Percentiles rank a stretch among this genome's conserved stretches.
Conservation (phyloP, 2,797 vertebrate genomes). For the Coregonus suidteri region DNA sequence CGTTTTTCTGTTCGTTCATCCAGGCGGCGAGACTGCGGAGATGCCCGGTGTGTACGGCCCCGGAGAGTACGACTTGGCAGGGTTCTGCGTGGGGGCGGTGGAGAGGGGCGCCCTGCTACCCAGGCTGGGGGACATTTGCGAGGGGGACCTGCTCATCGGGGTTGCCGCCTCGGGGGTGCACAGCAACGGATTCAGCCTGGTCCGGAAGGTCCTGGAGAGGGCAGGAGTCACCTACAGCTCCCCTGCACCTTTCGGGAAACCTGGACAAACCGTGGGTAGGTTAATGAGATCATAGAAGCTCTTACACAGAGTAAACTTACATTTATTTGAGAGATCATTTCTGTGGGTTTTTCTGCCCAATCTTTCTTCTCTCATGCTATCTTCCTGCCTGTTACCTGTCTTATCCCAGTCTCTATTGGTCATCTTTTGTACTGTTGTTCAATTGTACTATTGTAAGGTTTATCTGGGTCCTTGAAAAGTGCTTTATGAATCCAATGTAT, state of each 20-base stretch:
- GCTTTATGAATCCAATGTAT: too few species aligned
- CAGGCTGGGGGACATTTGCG: constrained; percentile 76
- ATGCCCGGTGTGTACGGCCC: constrained; percentile 90
- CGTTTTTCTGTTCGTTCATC: not conserved
- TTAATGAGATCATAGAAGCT: too few species aligned
- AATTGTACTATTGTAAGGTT: too few species aligned
- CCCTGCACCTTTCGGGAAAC: constrained; percentile 70
- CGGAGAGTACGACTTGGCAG: constrained; percentile 92
- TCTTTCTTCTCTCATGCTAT: too few species aligned
- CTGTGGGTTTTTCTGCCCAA: too few species aligned
- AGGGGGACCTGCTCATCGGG: constrained; percentile 86
- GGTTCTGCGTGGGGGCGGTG: constrained; percentile 91
- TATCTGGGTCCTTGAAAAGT: too few species aligned
- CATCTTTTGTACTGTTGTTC: too few species aligned
- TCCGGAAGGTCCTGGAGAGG: constrained; percentile 86
- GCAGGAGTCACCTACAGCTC: constrained; percentile 77
- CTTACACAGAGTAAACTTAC: too few species aligned
- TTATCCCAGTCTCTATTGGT: too few species aligned
- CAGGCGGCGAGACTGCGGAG: constrained; percentile 95
- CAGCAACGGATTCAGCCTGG: constrained; percentile 96
- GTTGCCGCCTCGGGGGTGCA: constrained; percentile 92
- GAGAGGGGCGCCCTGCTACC: constrained; percentile 86
- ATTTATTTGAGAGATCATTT: too few species aligned
- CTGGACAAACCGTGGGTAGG: constrained; percentile 84
- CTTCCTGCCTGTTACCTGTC: too few species aligned